Base-by-base conservation (phyloP, 2,113 vertebrate species). In the Bubo blakistoni region DNA sequence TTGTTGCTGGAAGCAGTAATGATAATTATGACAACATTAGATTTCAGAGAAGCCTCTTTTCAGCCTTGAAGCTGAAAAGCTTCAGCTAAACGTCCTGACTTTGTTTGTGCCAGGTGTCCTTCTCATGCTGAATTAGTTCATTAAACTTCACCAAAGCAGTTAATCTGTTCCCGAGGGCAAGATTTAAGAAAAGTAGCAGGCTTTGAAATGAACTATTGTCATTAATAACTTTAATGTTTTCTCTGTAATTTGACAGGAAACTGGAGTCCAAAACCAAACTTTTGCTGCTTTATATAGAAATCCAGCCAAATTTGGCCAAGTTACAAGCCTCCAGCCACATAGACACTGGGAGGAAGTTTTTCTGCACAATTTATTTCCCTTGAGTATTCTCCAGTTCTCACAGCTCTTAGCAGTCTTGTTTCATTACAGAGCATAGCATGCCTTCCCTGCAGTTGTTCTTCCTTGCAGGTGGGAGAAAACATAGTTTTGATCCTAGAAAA, bases 31-130 rank as follows among this genome's bases (percentile, higher is more conserved):
- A n/a, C 13, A 38, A 44, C 25, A 76, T 73, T 66, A 66, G 47
- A 66, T 80, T 85, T 86, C 3, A 10, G n/a, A 79, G 49, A 52
- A 61, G 0, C 22, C 5, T 27, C 11, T 77, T 93, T 95, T 86
- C 46, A 80, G 55, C 86, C 91, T 78, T 61, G 34, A 90, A 93
- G 85, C 82, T 73, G 51, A 70, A 90, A 90, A 93, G 15, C 10
- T 52, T 85, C 62, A 86, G 27, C 47, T 69, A 85, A 94, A 87
- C 1, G 1, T 79, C 57, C 62, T 90, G 49, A 88, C 91, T 61
- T 65, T 91, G 8, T 77, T 96, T 91, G 38, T 88, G 38, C 67
- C 85, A 94, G 88, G 85, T 92, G 88, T 96, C 79, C 13, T 89
- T 11, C 58, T 77, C 20, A 21, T 46, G n/a, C 42, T 80, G 74